Base-by-base conservation (phyloP, 2,888 invertebrate genomes). In the Scaptomyza tumidula region DNA sequence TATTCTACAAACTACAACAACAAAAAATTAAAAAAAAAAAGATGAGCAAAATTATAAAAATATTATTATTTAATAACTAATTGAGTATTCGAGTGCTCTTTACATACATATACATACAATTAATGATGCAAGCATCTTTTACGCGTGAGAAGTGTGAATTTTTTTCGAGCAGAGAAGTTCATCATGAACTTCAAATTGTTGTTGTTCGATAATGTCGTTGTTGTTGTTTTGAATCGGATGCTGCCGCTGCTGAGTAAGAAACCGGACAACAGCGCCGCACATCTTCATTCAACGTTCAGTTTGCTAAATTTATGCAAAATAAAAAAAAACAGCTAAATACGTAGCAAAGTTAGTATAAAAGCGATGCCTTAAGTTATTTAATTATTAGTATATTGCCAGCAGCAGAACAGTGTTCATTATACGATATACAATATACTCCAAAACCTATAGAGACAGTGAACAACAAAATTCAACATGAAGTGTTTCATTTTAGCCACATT, bases 61-160 rank as follows among this genome's bases (percentile, higher is more conserved):
- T 72, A 78, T 80, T 84, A 78, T 80, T 84, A 86, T 85, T 85
- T 79, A 86, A 84, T 84, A 85, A 82, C 85, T 86, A 85, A 85
- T 86, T 85, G 85, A 78, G 73, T 77, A 64, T 73, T 58, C 52
- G 39, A 58, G 60, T 60, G 72, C 55, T 56, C 71, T 43, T 58
- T 73, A 76, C 58, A 77, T 55, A 75, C 64, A 39, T 57, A 74
- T 27, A 72, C 70, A 74, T 64, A 77, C 56, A 77, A 80, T 77
- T 84, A 84, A 85, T 85, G 73, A 80, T 86, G 77, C 69, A 69
- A 49, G 68, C 62, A 56, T 41, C 71, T 67, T 68, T 55, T 19
- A 61, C 68, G 72, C 71, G 80, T 68, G 83, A 80, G 82, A 84
- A 84, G 80, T 84, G 84, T 78, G 86, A 84, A 76, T 78, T 78